Evolutionary conservation across 2,113 vertebrate species (phyloP).

Genomic region (Paedocypris sp.): DNA sequence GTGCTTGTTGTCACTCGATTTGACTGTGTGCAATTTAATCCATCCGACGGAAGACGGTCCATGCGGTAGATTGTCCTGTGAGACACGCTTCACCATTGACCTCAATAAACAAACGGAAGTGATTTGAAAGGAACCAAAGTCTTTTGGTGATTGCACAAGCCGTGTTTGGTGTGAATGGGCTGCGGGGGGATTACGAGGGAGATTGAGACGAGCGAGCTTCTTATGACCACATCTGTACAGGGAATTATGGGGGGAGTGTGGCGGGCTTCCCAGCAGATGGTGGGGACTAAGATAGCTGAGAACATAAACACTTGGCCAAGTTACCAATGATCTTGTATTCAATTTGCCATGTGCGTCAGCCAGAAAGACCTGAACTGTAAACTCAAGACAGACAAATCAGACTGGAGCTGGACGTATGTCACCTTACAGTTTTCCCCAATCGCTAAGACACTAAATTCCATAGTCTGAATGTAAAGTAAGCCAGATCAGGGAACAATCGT

Average conservation of each 20-base stretch:
- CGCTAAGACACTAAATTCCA: no score
- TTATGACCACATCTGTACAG: not conserved
- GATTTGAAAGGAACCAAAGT: not conserved
- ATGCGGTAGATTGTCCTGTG: constrained; percentile 7
- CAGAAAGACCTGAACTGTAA: not conserved
- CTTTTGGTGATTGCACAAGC: constrained; percentile 2
- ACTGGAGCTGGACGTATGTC: no score
- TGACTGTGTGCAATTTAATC: constrained; percentile 10
- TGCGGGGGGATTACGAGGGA: constrained; percentile 2
- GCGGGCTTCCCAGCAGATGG: constrained; percentile 6
- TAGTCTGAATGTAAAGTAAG: no score
- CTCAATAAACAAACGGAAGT: constrained; percentile 18
- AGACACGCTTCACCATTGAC: constrained; percentile 16
- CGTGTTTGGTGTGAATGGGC: constrained; percentile 16
- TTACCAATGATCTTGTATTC: not conserved
- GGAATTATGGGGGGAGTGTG: constrained; percentile 9
- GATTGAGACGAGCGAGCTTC: constrained; percentile 1
- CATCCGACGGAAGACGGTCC: not conserved
- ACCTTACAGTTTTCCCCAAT: no score
- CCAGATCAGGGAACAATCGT: no score
- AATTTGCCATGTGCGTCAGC: not conserved
- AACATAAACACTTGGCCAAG: not conserved
- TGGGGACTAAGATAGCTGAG: not conserved
- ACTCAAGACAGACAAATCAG: no score
- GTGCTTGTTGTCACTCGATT: constrained; percentile 2